Percentiles rank a stretch among this genome's conserved stretches.
Conservation (phyloP, 2,888 invertebrate species). For the Mythimna loreyi region DNA sequence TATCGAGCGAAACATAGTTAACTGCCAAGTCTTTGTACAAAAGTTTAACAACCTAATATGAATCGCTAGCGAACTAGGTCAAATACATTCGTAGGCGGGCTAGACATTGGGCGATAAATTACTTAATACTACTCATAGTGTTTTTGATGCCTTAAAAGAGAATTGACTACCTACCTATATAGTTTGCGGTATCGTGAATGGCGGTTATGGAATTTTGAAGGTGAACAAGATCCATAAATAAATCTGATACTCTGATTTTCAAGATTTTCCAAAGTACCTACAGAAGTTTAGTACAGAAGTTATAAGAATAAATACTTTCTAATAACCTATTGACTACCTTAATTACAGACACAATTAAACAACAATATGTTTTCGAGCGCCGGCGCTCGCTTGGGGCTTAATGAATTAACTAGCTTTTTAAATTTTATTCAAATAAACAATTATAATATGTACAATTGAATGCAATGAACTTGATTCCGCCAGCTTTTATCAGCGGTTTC, state of each 20-base stretch:
- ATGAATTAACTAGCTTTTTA: too few species aligned
- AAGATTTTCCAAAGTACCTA: too few species aligned
- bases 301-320: too few species aligned
- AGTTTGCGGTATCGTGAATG: neutral
- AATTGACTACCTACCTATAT: neutral
- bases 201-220: slow-evolving; percentile 8
- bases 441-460: too few species aligned
- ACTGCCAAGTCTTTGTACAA: neutral
- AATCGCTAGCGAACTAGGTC: slow-evolving; percentile 25
- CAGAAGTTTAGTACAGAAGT: neutral
- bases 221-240: neutral
- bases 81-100: slow-evolving; percentile 18
- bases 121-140: slow-evolving; percentile 7
- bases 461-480: too few species aligned
- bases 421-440: too few species aligned
- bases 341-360: too few species aligned
- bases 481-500: too few species aligned
- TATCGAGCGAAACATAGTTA: neutral
- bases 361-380: too few species aligned
- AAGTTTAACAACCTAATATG: slow-evolving; percentile 16
- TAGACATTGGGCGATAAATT: slow-evolving; percentile 8
- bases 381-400: too few species aligned
- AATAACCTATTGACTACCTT: too few species aligned
- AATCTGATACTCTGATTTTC: neutral
- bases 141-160: slow-evolving; percentile 9